phyloP scores from a whole-genome alignment of 2,113 vertebrate species.

The Antechinus flavipes region DNA sequence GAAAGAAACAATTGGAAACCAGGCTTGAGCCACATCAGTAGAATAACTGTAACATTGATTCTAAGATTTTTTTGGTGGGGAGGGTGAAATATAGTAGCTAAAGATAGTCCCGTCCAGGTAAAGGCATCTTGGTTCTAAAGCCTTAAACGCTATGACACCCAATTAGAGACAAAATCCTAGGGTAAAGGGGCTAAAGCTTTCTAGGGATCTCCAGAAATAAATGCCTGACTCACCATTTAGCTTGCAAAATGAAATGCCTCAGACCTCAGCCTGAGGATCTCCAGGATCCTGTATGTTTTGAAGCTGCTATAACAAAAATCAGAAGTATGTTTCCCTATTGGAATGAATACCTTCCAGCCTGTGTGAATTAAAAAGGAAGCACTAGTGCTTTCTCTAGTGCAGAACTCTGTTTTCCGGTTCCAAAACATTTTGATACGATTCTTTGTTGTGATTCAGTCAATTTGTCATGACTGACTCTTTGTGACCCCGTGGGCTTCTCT shows the following conservation, averaged over 20 bases:
- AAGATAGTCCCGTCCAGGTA: neutral
- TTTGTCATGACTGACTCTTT: neutral
- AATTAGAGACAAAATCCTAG: neutral
- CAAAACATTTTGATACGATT: neutral
- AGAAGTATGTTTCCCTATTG: neutral
- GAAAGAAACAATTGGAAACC: too few species aligned
- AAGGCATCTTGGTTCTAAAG: neutral
- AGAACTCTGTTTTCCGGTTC: neutral
- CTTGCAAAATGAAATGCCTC: neutral
- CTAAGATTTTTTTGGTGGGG: neutral
- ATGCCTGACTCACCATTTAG: neutral
- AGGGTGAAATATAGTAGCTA: neutral
- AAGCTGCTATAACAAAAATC: neutral
- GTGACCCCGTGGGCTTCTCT: neutral
- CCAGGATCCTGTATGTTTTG: neutral
- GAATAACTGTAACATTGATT: too few species aligned
- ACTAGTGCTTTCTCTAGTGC: neutral
- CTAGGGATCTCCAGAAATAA: neutral
- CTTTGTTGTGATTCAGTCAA: neutral
- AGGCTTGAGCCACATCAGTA: too few species aligned
- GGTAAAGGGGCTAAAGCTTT: neutral
- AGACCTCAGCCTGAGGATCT: neutral
- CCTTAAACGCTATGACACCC: neutral
- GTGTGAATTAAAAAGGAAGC: neutral
- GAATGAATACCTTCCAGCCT: neutral